Base-by-base conservation (phyloP, 2,797 vertebrate genomes). In the Phataginus tetradactyla region DNA sequence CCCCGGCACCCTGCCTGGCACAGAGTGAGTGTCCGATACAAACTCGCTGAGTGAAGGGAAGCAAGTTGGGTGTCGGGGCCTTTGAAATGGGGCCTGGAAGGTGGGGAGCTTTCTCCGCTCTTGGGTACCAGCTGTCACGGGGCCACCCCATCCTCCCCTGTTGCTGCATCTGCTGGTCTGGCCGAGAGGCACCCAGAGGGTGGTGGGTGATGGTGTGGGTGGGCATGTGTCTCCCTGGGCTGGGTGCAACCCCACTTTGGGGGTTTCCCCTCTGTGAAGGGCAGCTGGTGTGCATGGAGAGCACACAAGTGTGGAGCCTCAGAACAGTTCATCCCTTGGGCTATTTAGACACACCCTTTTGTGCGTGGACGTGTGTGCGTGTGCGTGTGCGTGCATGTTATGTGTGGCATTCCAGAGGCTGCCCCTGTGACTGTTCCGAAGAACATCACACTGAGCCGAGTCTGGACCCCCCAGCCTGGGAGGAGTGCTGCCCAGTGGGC, bases 391-490 rank as follows among this genome's bases (percentile, higher is more conserved):
- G 7, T 34, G 27, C 14, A 1, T n/a, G 21, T 57, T 14, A 1
- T 18, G 4, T 10, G 74, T 18, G n/a, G 74, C 32, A 20, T 61
- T 55, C 42, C 12, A 21, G 42, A 45, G 80, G 68, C 80, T 4
- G 5, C 20, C 0, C 0, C 27, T 0, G 0, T 59, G 53, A 27
- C 8, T 1, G 0, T 27, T 5, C 57, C 9, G 0, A 32, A 10
- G 51, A 11, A 42, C 18, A 18, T 37, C 29, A 37, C 0, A 0
- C 66, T 87, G 69, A 7, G 15, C 29, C 49, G 77, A 53, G 12
- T 59, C 23, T 37, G 3, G 9, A 23, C 57, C 18, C 0, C 0
- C 55, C 39, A 74, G 49, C 77, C 21, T 25, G 29, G 13, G 61
- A 20, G 1, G 0, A 49, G 29, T 6, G 1, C 25, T 14, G 69